These are phyloP conservation scores for Danio albolineatus DNA, from an alignment of 2,797 vertebrate genomes.

Conservation along the genomic window DNA sequence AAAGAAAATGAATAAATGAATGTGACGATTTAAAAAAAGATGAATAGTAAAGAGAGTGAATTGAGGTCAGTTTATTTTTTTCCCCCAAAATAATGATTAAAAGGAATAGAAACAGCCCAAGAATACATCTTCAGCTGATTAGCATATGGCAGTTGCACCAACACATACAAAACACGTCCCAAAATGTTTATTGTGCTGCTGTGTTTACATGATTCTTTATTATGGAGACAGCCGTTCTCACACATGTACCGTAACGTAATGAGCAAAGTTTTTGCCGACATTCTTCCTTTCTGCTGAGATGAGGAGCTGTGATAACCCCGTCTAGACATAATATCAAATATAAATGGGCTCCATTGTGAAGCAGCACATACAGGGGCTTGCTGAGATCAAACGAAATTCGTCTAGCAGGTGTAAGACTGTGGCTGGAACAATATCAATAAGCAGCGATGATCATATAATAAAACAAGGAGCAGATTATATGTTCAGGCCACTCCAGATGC, in stretches of 20 bases:
- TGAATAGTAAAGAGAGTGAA: no score
- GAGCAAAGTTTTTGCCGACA: slow-evolving; percentile 6
- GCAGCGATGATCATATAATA: slow-evolving; percentile 22
- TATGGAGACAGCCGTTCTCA: background rate
- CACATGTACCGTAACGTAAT: slow-evolving; percentile 21
- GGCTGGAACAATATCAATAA: slow-evolving; percentile 11
- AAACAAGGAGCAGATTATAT: slow-evolving; percentile 9
- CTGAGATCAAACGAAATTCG: slow-evolving; percentile 51
- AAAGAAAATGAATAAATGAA: no score
- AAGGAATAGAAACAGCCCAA: no score
- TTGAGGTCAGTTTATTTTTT: no score
- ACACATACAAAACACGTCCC: no score
- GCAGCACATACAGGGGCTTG: slow-evolving; percentile 39
- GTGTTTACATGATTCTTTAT: background rate
- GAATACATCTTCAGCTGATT: no score
- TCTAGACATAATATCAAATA: slow-evolving; percentile 57
- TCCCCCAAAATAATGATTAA: no score
- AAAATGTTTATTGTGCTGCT: background rate
- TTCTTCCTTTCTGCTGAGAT: slow-evolving; percentile 46
- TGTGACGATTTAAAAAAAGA: no score
- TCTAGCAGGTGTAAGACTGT: slow-evolving; percentile 54
- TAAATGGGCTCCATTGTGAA: slow-evolving; percentile 47
- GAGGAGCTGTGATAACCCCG: slow-evolving; percentile 47
- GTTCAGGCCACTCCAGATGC: slow-evolving; percentile 22
- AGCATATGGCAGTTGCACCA: no score